Evolutionary conservation across 2,888 invertebrate species (phyloP).

Genomic region (Apodemia mormo): DNA sequence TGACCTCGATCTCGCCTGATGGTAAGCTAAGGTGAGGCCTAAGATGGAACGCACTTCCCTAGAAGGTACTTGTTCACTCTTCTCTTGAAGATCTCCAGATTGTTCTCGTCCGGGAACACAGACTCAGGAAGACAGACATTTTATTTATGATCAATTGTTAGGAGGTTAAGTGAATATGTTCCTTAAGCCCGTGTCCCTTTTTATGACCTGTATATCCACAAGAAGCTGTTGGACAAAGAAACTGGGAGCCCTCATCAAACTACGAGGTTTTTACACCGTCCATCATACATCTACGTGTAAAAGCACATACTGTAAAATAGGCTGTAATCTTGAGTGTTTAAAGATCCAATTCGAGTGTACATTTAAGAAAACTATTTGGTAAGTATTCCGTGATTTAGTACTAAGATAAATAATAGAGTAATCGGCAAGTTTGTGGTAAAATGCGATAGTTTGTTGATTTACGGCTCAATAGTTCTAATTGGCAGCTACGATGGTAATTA

Average conservation of each 20-base stretch:
- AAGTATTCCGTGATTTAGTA: conserved; percentile 21
- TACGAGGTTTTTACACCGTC: conserved; percentile 24
- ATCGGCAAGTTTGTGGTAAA: conserved; percentile 17
- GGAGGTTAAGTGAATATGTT: too few relatives aligned
- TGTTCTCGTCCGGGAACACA: too few relatives aligned
- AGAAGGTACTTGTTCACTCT: too few relatives aligned
- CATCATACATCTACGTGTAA: background rate
- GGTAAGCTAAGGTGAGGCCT: too few relatives aligned
- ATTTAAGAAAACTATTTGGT: background rate
- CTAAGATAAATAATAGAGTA: conserved; percentile 17
- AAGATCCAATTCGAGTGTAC: conserved; percentile 7
- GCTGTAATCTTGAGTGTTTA: background rate
- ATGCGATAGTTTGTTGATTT: conserved; percentile 19
- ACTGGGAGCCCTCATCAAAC: conserved; percentile 27
- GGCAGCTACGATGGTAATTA: background rate
- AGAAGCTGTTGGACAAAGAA: conserved; percentile 32
- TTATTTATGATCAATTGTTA: too few relatives aligned
- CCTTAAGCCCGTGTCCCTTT: conserved; percentile 2
- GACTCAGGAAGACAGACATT: too few relatives aligned
- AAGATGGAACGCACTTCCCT: too few relatives aligned
- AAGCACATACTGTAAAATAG: background rate
- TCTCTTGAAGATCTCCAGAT: too few relatives aligned
- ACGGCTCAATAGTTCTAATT: conserved; percentile 15
- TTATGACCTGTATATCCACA: conserved; percentile 30
- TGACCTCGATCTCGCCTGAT: too few relatives aligned